Base-by-base conservation (phyloP, 2,113 vertebrate genomes). In the Columbina picui region DNA sequence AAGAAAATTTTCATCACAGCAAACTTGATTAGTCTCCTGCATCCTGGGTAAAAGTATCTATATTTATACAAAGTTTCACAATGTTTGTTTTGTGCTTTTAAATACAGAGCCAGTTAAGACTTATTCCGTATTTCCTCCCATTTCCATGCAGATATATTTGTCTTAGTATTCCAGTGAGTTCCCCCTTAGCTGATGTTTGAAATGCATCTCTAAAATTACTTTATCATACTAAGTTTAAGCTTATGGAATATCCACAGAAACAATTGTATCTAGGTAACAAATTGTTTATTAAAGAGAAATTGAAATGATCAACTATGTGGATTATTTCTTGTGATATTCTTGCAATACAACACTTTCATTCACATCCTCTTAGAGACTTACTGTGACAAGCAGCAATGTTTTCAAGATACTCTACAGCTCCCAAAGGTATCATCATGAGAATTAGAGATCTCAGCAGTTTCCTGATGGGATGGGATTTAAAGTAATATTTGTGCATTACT, bases 201-300 rank as follows among this genome's bases (percentile, higher is more conserved):
- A 95, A 90, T 41, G 5, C 34, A 23, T 17, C 6, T 63, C 64
- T 86, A 38, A 86, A 86, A 93, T 86, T 77, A 63, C 25, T 43
- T 6, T 74, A 80, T 69, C 76, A 70, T 70, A 34, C 68, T 47
- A 67, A 86, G 90, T 74, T 84, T 86, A 73, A 86, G 71, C 29
- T 92, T 86, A 74, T 47, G 68, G 68, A 90, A 86, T 81, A 68
- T 78, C 90, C 80, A 59, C 73, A 52, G 52, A n/a, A 89, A 34
- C 68, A 90, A 68, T 22, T 92, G 47, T 63, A 50, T 55, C 45
- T 86, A 83, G 22, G 47, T 81, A 95, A 86, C 76, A 86, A 91
- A 90, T 59, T 94, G 64, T 86, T 96, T 94, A 63, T 59, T 94
- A 86, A 92, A 88, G 76, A 36, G 43, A 92, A 94, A 83, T 83